Conservation (phyloP, 2,113 vertebrate genomes). For the Scortum barcoo region DNA sequence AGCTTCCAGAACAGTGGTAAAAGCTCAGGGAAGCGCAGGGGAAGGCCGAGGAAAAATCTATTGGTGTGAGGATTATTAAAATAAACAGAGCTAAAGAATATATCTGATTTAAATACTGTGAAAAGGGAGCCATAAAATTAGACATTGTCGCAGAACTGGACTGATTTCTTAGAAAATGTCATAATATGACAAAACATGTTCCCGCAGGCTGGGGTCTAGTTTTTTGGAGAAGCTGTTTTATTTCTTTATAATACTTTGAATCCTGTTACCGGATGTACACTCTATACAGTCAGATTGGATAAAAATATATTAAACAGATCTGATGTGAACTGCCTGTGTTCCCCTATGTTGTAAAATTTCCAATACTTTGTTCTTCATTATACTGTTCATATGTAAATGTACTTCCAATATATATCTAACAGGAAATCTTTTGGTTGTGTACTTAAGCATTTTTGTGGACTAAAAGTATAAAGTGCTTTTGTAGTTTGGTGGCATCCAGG, state of each 20-base stretch:
- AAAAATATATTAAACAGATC: background rate
- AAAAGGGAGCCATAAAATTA: too few relatives aligned
- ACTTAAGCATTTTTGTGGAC: background rate
- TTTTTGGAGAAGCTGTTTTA: background rate
- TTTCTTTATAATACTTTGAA: background rate
- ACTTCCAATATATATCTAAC: background rate
- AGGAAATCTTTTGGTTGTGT: background rate
- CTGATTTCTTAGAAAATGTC: background rate
- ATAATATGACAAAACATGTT: background rate
- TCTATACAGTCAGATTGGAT: background rate
- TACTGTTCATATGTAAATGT: background rate
- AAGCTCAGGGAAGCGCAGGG: conserved; percentile 2
- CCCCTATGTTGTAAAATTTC: background rate
- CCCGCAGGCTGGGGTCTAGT: background rate
- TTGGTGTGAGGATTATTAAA: background rate
- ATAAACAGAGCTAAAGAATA: background rate
- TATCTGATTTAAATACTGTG: background rate
- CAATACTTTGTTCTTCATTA: background rate
- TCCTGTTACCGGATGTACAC: background rate
- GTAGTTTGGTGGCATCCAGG: background rate
- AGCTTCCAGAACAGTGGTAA: background rate
- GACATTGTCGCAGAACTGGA: background rate
- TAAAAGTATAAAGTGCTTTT: background rate
- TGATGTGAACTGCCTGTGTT: background rate
- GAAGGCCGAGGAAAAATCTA: conserved; percentile 1